Conservation (phyloP, 2,113 vertebrate genomes). For the Hippopotamus amphibius region DNA sequence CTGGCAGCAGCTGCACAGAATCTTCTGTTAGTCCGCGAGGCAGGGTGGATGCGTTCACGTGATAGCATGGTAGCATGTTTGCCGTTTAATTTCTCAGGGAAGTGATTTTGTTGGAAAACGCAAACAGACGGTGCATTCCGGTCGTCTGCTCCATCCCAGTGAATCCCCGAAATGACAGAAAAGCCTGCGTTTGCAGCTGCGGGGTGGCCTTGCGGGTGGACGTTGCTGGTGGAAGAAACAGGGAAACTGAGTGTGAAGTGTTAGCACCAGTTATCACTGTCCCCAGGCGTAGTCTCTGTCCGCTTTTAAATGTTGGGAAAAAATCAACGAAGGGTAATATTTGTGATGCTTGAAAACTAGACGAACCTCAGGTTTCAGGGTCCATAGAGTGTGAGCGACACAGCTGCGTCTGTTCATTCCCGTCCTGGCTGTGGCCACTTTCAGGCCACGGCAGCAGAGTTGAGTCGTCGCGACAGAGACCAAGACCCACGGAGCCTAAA, state of each 20-base stretch:
- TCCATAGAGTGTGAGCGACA: neutral
- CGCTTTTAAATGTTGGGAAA: neutral
- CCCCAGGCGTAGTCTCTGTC: neutral
- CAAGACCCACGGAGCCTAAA: neutral
- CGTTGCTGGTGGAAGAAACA: neutral
- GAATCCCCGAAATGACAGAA: neutral
- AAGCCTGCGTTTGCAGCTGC: neutral
- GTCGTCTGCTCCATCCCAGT: neutral
- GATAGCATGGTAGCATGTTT: neutral
- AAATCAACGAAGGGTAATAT: neutral
- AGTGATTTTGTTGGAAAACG: conserved; percentile 21
- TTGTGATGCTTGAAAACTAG: neutral
- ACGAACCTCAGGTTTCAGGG: neutral
- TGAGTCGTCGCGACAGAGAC: too few species aligned
- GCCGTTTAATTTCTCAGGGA: neutral
- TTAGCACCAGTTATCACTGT: neutral
- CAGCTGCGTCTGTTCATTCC: accelerated
- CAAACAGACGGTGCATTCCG: neutral
- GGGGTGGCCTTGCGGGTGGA: neutral
- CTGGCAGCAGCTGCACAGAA: neutral
- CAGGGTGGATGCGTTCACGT: accelerated
- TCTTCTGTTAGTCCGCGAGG: neutral
- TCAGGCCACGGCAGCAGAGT: accelerated
- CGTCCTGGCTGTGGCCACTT: neutral
- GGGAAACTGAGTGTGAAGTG: neutral